Conservation (phyloP, 37 sponge, comb jelly and placozoan species). For the Cliona cf. orientalis region DNA sequence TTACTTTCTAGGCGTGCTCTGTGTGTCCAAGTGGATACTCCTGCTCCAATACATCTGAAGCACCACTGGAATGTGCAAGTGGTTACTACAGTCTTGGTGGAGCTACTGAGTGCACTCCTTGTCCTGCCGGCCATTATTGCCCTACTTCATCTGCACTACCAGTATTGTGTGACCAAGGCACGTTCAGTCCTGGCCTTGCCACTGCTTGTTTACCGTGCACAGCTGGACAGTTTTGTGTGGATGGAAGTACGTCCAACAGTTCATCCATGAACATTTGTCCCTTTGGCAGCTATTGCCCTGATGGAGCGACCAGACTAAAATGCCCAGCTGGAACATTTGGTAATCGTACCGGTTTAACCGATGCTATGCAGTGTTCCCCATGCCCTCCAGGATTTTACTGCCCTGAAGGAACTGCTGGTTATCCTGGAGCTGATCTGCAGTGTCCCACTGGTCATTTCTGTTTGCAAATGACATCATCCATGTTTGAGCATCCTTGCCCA, state of each 20-base stretch:
- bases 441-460: conserved; percentile 10
- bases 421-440: background rate
- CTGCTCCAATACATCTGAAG: background rate
- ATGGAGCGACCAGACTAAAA: background rate
- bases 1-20: background rate
- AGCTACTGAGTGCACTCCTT: conserved; percentile 9
- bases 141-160: background rate
- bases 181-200: background rate
- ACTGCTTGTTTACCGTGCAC: background rate
- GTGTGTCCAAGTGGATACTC: conserved; percentile 1
- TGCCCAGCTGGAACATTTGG: conserved; percentile 28
- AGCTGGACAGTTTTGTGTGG: background rate
- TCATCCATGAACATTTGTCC: background rate
- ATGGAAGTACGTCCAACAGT: background rate
- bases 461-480: background rate
- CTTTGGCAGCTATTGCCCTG: conserved; percentile 10
- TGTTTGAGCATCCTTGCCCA: conserved; percentile 9
- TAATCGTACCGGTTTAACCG: background rate
- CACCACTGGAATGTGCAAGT: background rate
- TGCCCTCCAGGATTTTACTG: conserved; percentile 15
- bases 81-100: background rate
- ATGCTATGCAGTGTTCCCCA: background rate
- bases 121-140: conserved; percentile 6
- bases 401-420: conserved; percentile 16
- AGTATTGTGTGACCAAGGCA: background rate